Evolutionary conservation across 2,888 invertebrate genomes (phyloP).

Genomic region (Smittia sp.): DNA sequence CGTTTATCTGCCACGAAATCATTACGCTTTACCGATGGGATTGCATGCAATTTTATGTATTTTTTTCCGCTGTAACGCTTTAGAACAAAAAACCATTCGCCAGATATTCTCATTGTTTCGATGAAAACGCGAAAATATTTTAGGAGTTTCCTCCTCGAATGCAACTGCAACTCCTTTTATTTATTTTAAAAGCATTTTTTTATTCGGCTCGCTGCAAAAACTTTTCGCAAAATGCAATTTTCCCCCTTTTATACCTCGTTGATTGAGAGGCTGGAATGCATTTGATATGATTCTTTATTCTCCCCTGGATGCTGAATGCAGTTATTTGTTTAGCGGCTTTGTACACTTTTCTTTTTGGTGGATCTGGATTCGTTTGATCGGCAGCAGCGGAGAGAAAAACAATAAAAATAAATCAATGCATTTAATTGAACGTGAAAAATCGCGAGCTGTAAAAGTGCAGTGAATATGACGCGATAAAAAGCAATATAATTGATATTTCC

Average conservation of each 20-base stretch:
- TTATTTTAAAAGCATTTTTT: conserved; percentile 40
- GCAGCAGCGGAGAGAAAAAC: neutral
- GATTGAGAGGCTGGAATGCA: conserved; percentile 39
- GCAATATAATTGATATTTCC: neutral
- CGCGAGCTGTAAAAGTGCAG: neutral
- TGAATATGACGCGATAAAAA: conserved; percentile 7
- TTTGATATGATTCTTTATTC: conserved; percentile 33
- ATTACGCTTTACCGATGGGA: neutral
- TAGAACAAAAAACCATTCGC: conserved; percentile 26
- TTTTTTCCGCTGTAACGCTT: conserved; percentile 18
- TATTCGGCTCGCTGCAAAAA: conserved; percentile 18
- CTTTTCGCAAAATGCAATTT: conserved; percentile 30
- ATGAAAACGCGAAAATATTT: conserved; percentile 26
- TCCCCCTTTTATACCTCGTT: conserved; percentile 30
- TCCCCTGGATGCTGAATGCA: conserved; percentile 36
- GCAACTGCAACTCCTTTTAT: conserved; percentile 36
- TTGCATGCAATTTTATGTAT: neutral
- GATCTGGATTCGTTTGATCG: neutral
- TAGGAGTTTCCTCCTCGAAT: conserved; percentile 10
- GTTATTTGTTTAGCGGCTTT: conserved; percentile 35
- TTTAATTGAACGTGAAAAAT: conserved; percentile 41
- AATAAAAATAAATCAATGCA: conserved; percentile 41
- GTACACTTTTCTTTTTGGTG: conserved; percentile 2
- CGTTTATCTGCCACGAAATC: neutral
- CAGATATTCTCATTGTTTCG: conserved; percentile 9